phyloP scores from a whole-genome alignment of 1,140 invertebrate species.

The Diachasma alloeum region DNA sequence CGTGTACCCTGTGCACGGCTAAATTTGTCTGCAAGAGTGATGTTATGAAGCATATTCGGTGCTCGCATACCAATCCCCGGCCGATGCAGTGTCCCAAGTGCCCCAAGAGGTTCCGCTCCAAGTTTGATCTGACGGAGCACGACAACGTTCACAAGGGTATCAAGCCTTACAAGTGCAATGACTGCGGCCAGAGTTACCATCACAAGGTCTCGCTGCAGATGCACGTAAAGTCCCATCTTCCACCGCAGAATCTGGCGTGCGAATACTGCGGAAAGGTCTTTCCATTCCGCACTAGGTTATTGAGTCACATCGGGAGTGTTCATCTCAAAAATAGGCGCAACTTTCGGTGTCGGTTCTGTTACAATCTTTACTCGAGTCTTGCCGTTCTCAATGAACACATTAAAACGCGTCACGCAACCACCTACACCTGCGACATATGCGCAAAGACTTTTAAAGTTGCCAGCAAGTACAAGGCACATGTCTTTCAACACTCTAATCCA shows the following conservation, averaged over 20 bases:
- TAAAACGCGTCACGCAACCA: conserved; percentile 59
- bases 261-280: conserved; percentile 64
- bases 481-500: conserved; percentile 61
- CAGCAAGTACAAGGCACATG: conserved; percentile 60
- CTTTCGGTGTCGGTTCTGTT: conserved; percentile 62
- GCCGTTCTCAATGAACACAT: conserved; percentile 61
- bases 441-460: conserved; percentile 60
- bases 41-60: conserved; percentile 63
- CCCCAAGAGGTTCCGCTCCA: conserved; percentile 62
- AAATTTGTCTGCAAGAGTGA: conserved; percentile 64
- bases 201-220: conserved; percentile 63
- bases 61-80: conserved; percentile 62
- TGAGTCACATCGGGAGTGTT: conserved; percentile 61
- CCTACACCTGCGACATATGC: conserved; percentile 60
- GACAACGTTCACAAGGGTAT: conserved; percentile 63
- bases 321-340: conserved; percentile 61
- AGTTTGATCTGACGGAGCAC: conserved; percentile 62
- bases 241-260: conserved; percentile 62
- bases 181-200: conserved; percentile 61
- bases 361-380: conserved; percentile 62
- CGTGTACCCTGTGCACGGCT: conserved; percentile 72
- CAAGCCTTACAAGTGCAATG: conserved; percentile 57
- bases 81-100: conserved; percentile 62
- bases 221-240: conserved; percentile 61
- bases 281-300: conserved; percentile 58